These are phyloP conservation scores for Urocitellus parryii DNA, from an alignment of 2,113 vertebrate species.

Conservation along the genomic window DNA sequence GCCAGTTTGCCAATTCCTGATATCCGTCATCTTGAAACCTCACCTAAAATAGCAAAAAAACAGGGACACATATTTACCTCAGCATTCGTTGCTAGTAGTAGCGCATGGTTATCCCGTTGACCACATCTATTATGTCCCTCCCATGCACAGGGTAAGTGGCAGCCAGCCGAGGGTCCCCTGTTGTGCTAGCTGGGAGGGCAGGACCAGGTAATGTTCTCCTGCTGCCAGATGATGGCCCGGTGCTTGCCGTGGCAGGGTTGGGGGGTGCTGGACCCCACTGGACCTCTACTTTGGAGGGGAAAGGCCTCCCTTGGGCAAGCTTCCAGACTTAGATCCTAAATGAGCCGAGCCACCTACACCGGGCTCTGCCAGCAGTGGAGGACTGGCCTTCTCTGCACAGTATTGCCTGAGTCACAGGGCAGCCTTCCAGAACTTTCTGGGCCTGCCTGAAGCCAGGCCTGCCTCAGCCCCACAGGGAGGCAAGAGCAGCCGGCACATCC, in stretches of 20 bases:
- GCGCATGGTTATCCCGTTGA: background rate
- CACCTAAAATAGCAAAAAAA: background rate
- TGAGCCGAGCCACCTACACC: background rate
- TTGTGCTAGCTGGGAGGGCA: background rate
- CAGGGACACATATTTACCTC: background rate
- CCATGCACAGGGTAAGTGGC: background rate
- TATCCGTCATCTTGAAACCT: background rate
- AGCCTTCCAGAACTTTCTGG: constrained; percentile 13
- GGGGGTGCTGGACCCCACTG: background rate
- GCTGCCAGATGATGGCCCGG: background rate
- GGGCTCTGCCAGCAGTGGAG: background rate
- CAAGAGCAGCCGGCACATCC: background rate
- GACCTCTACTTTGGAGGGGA: background rate
- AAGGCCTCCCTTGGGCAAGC: background rate
- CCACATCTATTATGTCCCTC: background rate
- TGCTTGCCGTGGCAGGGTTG: background rate
- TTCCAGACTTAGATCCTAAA: constrained; percentile 54
- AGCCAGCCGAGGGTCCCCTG: background rate
- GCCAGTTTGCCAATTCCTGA: background rate
- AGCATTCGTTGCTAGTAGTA: background rate
- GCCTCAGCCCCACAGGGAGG: background rate
- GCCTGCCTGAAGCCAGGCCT: background rate
- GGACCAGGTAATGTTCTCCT: background rate
- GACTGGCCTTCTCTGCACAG: background rate
- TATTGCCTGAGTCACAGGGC: background rate